These are phyloP conservation scores for Drosophila busckii DNA, from an alignment of 1,140 invertebrate genomes.

Conservation along the genomic window DNA sequence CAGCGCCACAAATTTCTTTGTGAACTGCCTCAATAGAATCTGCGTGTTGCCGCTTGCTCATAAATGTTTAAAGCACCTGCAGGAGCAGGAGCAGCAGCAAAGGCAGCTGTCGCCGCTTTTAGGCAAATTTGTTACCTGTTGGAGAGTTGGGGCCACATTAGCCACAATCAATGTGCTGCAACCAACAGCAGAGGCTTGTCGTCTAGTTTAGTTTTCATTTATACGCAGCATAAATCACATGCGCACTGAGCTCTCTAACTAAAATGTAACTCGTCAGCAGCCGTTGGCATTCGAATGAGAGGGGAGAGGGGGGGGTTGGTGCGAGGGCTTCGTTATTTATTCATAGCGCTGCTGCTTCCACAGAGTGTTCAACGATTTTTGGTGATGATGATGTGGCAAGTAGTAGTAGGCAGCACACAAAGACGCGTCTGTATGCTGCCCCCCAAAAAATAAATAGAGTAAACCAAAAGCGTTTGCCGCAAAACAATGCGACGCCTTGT, in stretches of 20 bases:
- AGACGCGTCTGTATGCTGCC: conserved; percentile 30
- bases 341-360: conserved; percentile 38
- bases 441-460: conserved; percentile 54
- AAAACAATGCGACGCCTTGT: conserved; percentile 60
- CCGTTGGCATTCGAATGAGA: conserved; percentile 7
- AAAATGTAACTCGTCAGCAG: conserved; percentile 11
- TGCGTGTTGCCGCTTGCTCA: conserved; percentile 55
- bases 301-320: too few species aligned
- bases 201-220: conserved; percentile 62
- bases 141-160: conserved; percentile 39
- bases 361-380: background rate
- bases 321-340: conserved; percentile 67
- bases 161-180: conserved; percentile 56
- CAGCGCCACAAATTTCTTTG: conserved; percentile 61
- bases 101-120: conserved; percentile 21
- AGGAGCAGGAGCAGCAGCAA: conserved; percentile 16
- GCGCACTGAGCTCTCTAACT: background rate
- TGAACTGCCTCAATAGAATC: conserved; percentile 46
- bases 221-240: conserved; percentile 67
- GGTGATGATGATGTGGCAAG: conserved; percentile 54
- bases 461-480: conserved; percentile 50
- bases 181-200: too few species aligned
- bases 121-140: too few species aligned
- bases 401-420: conserved; percentile 22
- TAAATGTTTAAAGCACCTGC: conserved; percentile 75